A percentile compares a stretch with the other conserved stretches of the same genome.
These are phyloP conservation scores for Siderastrea radians DNA, from an alignment of 92 coral and sea anemone genomes.

Conservation along the genomic window DNA sequence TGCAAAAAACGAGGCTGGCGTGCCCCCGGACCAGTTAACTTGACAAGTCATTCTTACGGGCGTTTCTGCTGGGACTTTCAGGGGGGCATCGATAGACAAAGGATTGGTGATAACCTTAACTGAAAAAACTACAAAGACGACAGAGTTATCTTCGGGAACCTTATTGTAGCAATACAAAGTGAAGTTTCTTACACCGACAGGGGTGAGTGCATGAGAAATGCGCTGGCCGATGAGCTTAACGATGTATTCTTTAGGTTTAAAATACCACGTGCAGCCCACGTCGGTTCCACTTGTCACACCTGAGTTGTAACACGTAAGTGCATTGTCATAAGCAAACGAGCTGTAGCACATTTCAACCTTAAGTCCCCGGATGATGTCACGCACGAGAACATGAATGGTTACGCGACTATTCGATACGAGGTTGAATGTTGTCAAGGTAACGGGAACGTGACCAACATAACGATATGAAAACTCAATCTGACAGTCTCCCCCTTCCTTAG, in stretches of 20 bases:
- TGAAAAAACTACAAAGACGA: background rate
- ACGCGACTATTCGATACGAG: constrained; percentile 40
- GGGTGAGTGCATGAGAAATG: constrained; percentile 15
- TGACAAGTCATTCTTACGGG: constrained; percentile 55
- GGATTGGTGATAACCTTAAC: constrained; percentile 70
- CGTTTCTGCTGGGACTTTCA: constrained; percentile 38
- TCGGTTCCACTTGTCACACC: constrained; percentile 51
- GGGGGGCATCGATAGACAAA: constrained; percentile 50
- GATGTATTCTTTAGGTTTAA: background rate
- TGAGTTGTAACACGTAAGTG: constrained; percentile 55
- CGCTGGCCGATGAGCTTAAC: background rate
- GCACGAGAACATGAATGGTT: constrained; percentile 41
- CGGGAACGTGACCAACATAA: constrained; percentile 8
- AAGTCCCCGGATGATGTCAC: constrained; percentile 68
- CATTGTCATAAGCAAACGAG: constrained; percentile 73
- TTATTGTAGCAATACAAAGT: constrained; percentile 64
- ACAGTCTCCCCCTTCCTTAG: constrained; percentile 65
- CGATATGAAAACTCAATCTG: background rate
- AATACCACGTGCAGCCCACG: constrained; percentile 64
- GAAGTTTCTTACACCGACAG: constrained; percentile 42
- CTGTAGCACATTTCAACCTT: constrained; percentile 69
- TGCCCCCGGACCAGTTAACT: constrained; percentile 72
- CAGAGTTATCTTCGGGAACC: constrained; percentile 24
- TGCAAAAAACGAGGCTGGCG: constrained; percentile 61
- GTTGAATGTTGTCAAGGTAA: constrained; percentile 56